Conservation (phyloP, 2,888 invertebrate genomes). For the Fissipunctia ypsillon region DNA sequence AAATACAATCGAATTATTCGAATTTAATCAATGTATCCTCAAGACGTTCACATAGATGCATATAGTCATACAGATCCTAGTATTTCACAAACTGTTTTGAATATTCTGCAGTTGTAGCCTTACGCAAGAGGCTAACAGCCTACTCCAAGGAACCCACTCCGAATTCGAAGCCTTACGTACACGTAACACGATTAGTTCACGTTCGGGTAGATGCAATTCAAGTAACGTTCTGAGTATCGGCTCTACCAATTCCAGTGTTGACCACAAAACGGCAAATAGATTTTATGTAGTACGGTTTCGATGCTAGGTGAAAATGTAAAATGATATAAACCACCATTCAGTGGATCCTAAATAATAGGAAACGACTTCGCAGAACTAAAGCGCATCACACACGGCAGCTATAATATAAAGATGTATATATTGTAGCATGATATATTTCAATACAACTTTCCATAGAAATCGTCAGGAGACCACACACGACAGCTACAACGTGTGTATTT, state of each 20-base stretch:
- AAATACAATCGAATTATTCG: slow-evolving; percentile 7
- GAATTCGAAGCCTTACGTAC: slow-evolving; percentile 36
- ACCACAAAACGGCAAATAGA: slow-evolving; percentile 7
- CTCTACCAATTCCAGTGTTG: slow-evolving; percentile 9
- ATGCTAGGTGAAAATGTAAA: neutral
- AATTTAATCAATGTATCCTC: neutral
- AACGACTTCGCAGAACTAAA: too few species aligned
- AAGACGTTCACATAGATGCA: neutral
- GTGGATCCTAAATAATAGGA: too few species aligned
- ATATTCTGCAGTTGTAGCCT: slow-evolving; percentile 37
- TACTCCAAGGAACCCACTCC: slow-evolving; percentile 22
- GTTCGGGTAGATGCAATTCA: slow-evolving; percentile 27
- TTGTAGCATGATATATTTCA: too few species aligned
- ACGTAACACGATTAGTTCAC: slow-evolving; percentile 47
- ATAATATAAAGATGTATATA: too few species aligned
- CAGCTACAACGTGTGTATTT: too few species aligned
- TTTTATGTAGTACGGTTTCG: slow-evolving; percentile 5
- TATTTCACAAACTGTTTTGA: slow-evolving; percentile 19
- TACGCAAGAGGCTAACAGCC: slow-evolving; percentile 39
- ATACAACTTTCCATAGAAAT: too few species aligned
- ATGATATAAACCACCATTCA: too few species aligned
- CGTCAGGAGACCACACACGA: too few species aligned
- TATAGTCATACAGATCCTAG: neutral
- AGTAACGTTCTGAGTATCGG: slow-evolving; percentile 29
- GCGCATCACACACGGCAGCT: too few species aligned